Conservation (phyloP, 2,797 vertebrate genomes). For the Telmatherina bonti region DNA sequence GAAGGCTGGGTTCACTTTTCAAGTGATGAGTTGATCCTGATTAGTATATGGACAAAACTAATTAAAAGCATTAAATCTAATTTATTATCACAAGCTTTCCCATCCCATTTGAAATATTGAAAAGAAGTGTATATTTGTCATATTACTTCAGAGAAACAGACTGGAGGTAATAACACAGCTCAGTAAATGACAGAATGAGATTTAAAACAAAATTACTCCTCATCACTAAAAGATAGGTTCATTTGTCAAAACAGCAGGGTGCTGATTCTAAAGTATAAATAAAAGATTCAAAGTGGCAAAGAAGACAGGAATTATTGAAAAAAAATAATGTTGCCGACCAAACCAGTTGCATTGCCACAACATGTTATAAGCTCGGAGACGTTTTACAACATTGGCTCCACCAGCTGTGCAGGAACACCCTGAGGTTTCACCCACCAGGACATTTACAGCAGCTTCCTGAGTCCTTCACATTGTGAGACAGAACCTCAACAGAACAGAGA, state of each 20-base stretch:
- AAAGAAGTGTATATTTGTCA: background rate
- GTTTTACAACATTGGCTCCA: background rate
- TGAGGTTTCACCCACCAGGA: too few species aligned
- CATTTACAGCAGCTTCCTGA: background rate
- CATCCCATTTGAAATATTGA: background rate
- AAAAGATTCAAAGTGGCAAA: constrained; percentile 34
- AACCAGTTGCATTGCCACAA: background rate
- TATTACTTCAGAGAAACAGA: constrained; percentile 18
- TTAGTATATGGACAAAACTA: constrained; percentile 42
- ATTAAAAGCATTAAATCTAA: constrained; percentile 32
- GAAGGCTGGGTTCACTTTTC: constrained; percentile 32
- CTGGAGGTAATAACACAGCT: constrained; percentile 1
- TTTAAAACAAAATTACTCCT: constrained; percentile 33
- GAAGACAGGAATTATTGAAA: constrained; percentile 19
- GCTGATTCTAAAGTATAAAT: constrained; percentile 43
- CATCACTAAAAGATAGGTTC: constrained; percentile 33
- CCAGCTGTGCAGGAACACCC: background rate
- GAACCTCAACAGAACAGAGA: background rate
- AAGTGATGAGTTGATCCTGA: constrained; percentile 34
- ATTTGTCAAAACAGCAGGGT: constrained; percentile 51
- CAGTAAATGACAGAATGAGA: constrained; percentile 32
- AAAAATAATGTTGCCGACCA: constrained; percentile 4
- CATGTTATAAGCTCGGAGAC: background rate
- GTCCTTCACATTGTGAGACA: background rate
- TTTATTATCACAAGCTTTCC: constrained; percentile 20